Evolutionary conservation across 1,140 invertebrate genomes (phyloP).

Genomic region (Leguminivora glycinivorella): DNA sequence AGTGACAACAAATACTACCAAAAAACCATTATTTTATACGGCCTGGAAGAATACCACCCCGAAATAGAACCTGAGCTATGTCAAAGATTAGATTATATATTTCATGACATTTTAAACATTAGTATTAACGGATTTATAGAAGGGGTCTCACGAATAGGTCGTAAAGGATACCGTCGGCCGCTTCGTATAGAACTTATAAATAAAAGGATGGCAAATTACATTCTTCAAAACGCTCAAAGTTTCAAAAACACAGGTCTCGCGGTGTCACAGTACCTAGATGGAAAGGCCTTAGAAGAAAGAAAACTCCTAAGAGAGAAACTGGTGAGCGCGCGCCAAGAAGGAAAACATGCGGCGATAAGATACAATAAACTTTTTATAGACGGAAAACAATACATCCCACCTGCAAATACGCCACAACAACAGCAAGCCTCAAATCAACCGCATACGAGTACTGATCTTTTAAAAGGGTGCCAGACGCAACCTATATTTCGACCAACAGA

Average conservation of each 20-base stretch:
- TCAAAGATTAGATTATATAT: neutral
- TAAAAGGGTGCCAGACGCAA: no score
- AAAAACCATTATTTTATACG: no score
- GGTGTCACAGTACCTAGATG: conserved; percentile 1
- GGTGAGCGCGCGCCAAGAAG: neutral
- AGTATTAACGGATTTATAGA: no score
- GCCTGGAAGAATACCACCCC: no score
- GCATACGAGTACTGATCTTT: no score
- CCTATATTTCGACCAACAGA: no score
- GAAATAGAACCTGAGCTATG: neutral
- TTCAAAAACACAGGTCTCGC: conserved; percentile 4
- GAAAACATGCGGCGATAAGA: conserved; percentile 4
- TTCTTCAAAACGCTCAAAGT: neutral
- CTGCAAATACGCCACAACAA: no score
- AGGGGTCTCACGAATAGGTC: no score
- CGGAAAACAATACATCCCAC: neutral
- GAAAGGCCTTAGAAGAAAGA: neutral
- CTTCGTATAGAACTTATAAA: conserved; percentile 12
- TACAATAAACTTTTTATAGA: conserved; percentile 14
- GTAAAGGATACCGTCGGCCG: conserved; percentile 9
- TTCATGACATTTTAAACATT: conserved; percentile 16
- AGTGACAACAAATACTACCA: conserved; percentile 4
- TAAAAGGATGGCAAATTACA: no score
- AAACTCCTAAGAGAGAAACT: neutral
- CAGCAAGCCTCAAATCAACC: neutral